Evolutionary conservation across 2,888 invertebrate species (phyloP), one percentile per base, ranked within the genome.

Genomic region (Brachypalpus laphriformis): DNA sequence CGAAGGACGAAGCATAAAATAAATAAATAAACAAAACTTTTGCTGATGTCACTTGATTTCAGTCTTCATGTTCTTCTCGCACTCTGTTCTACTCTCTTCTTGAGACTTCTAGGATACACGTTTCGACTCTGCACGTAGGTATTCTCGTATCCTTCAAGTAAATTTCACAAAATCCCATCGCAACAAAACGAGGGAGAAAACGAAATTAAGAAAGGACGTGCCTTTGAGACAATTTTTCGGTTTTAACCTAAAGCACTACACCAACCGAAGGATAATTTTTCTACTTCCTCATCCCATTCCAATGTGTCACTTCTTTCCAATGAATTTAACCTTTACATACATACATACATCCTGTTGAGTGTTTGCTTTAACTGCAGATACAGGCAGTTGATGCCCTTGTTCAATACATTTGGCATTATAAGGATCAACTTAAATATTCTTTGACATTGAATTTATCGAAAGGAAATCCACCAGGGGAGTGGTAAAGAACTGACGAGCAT

Each of bases 121-220:
- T 63, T 31, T 34, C 61, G 45, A 34, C 68, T 51, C 42, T 61
- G 77, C 68, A 61, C 59, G 68, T 68, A 37, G 51, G 42, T 71
- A 68, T 63, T 61, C 37, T 18, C 9, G 54, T 56, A 71, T 78
- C 78, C 56, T 71, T 56, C 45, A 71, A 65, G 71, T 78, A 78
- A 78, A 78, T 71, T 78, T 71, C 47, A 71, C 78, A 65, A 78
- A 78, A 71, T 78, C 78, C 78, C 47, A 71, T 49, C 56, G 71
- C 71, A 56, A 65, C 71, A 45, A 34, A 71, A 37, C 37, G 28
- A 56, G 70, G 71, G 70, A 25, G 78, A 57, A 70, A 77, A 61
- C 71, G 65, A 78, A 78, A 78, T 78, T 78, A 78, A 78, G 78
- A 65, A 71, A 71, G 71, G 78, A 78, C 78, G 78, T 78, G 78